phyloP scores from a whole-genome alignment of 2,797 vertebrate species.

The Propithecus perrieri region DNA sequence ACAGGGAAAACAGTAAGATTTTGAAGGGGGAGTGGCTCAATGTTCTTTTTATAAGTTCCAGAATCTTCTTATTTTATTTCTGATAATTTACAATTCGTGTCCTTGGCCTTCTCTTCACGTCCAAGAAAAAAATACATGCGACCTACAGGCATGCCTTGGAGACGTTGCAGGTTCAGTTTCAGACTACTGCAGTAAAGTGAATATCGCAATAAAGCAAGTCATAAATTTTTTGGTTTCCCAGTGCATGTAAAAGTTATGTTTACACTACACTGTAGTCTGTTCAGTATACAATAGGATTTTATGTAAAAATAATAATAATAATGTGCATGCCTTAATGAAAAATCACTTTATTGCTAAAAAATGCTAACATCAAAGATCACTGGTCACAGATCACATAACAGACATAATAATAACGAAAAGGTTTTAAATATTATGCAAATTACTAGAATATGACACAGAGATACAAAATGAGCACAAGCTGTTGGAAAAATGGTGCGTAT shows the following conservation, averaged over 20 bases:
- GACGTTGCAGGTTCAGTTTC: too few species aligned
- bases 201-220: too few species aligned
- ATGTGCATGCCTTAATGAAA: neutral
- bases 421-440: neutral
- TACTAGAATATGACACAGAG: neutral
- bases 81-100: neutral
- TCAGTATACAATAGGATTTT: too few species aligned
- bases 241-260: too few species aligned
- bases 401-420: neutral
- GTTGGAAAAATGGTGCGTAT: neutral
- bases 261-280: too few species aligned
- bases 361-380: neutral
- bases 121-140: neutral
- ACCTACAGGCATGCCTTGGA: neutral
- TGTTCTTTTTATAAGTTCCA: conserved; percentile 24
- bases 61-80: neutral
- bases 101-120: neutral
- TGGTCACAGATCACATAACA: neutral
- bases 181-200: too few species aligned
- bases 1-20: neutral
- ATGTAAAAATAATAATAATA: neutral
- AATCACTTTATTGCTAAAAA: neutral
- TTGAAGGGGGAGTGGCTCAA: neutral
- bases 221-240: too few species aligned
- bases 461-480: neutral